Evolutionary conservation across 2,888 invertebrate species (phyloP).

Genomic region (Lithophane socia): DNA sequence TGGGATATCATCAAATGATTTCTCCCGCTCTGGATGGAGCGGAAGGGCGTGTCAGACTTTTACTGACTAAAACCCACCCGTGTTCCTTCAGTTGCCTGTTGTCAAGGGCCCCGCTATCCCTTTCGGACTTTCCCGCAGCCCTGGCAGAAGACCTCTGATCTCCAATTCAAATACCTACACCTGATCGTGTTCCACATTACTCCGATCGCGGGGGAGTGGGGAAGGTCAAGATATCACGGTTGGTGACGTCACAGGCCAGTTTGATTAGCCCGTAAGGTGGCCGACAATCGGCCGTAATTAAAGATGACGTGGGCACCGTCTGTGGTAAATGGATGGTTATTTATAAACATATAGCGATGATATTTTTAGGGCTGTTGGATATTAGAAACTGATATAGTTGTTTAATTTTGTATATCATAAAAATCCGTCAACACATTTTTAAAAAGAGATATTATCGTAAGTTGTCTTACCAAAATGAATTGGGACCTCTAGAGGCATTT

Average conservation of each 20-base stretch:
- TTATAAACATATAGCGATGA: constrained; percentile 36
- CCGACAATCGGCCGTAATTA: constrained; percentile 81
- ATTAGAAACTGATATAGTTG: neutral
- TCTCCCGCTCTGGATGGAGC: no score
- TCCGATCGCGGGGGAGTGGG: neutral
- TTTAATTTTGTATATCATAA: no score
- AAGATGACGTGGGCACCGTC: constrained; percentile 79
- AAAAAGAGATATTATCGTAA: no score
- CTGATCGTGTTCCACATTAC: constrained; percentile 12
- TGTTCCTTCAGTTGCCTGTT: no score
- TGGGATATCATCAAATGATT: no score
- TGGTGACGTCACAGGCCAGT: constrained; percentile 70
- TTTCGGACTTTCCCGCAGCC: no score
- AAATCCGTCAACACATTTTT: no score
- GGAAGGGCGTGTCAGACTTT: no score
- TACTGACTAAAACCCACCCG: no score
- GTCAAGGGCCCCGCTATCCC: no score
- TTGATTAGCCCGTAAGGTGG: constrained; percentile 76
- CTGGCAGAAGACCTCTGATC: constrained; percentile 3
- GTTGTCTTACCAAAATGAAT: constrained; percentile 8
- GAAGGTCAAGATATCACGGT: constrained; percentile 70
- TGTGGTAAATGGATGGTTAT: constrained; percentile 13
- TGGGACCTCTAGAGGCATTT: neutral
- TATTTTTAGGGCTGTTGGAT: neutral
- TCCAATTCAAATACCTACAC: constrained; percentile 13